Evolutionary conservation across 2,888 invertebrate species (phyloP).

Genomic region (Polyommatus iphigenia): DNA sequence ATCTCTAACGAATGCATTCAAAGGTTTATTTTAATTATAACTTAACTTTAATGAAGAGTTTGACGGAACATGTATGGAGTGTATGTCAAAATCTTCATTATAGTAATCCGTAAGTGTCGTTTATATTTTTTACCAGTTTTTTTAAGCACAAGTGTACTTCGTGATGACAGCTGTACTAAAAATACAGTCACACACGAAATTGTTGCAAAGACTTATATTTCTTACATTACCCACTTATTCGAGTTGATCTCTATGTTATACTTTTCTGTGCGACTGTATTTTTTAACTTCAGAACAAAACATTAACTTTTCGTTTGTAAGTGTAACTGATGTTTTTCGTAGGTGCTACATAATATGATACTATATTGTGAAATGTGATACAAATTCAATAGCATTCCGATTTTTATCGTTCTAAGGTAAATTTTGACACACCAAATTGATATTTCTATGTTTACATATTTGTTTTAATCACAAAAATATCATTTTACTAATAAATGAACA

Average conservation of each 20-base stretch:
- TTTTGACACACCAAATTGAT: not conserved
- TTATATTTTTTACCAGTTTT: not conserved
- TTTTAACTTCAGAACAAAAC: conserved; percentile 7
- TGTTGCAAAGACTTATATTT: not conserved
- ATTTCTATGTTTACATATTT: not conserved
- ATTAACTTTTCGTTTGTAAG: conserved; percentile 35
- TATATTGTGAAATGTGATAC: conserved; percentile 21
- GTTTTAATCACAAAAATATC: not conserved
- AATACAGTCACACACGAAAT: conserved; percentile 16
- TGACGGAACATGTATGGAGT: too few species aligned
- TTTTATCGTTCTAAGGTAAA: not conserved
- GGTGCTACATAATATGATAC: conserved; percentile 36
- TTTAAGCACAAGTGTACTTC: not conserved
- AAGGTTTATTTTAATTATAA: too few species aligned
- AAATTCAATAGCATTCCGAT: conserved; percentile 1
- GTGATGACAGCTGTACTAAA: not conserved
- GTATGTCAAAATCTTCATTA: too few species aligned
- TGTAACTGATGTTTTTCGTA: conserved; percentile 37
- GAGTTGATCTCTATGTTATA: conserved; percentile 3
- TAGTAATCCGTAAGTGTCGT: too few species aligned
- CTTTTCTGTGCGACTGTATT: conserved; percentile 31
- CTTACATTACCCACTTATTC: not conserved
- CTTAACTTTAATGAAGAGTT: too few species aligned
- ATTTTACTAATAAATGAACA: not conserved
- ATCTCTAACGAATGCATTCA: too few species aligned